These are phyloP conservation scores for Jacana jacana DNA, from an alignment of 2,113 vertebrate species.

Conservation along the genomic window DNA sequence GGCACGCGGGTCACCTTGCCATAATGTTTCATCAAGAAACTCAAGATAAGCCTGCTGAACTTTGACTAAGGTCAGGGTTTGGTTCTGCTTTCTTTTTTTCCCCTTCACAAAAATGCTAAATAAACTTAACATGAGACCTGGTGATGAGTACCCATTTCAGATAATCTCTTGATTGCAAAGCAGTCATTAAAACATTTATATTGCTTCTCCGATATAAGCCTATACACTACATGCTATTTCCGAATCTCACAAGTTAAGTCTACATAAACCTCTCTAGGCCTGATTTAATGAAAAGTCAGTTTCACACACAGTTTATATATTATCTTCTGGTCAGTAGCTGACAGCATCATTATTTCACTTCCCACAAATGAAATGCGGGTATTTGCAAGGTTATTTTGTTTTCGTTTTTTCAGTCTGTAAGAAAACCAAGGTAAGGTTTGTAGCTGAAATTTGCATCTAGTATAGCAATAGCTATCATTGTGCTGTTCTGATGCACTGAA, in stretches of 20 bases:
- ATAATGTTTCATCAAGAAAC: neutral
- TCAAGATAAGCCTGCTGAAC: neutral
- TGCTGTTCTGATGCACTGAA: neutral
- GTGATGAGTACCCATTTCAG: neutral
- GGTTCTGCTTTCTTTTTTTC: neutral
- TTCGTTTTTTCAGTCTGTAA: neutral
- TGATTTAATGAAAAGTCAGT: neutral
- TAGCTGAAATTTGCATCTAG: neutral
- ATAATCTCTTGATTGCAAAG: neutral
- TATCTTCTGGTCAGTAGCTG: neutral
- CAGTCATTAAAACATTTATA: neutral
- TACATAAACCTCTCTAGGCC: neutral
- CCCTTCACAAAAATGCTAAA: neutral
- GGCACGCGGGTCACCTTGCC: neutral
- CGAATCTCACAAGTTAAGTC: neutral
- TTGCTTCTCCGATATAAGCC: neutral
- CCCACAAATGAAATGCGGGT: neutral
- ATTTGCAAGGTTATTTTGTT: neutral
- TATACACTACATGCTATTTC: neutral
- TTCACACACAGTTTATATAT: conserved; percentile 5
- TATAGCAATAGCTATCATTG: neutral
- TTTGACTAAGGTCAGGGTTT: neutral
- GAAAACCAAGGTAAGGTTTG: neutral
- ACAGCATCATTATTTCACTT: neutral
- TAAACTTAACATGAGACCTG: neutral